These are phyloP conservation scores for Andricus curvator DNA, from an alignment of 2,888 invertebrate species.

Conservation along the genomic window DNA sequence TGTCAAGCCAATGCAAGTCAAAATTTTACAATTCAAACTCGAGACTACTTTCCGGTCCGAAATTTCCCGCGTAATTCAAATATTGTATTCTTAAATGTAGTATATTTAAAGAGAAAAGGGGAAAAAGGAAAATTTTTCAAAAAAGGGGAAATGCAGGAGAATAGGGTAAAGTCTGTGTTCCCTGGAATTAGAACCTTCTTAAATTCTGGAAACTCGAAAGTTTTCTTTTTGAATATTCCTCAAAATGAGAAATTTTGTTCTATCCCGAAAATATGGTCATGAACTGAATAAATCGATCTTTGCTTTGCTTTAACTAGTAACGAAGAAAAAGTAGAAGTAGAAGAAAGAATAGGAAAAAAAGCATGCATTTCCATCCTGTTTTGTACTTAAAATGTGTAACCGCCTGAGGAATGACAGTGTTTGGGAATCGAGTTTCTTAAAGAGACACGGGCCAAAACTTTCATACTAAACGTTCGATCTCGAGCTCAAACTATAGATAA, in stretches of 20 bases:
- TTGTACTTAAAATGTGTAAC: conserved; percentile 75
- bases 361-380: conserved; percentile 52
- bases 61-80: too few species aligned
- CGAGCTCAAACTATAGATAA: conserved; percentile 33
- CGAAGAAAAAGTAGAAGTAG: neutral
- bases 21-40: too few species aligned
- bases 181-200: too few species aligned
- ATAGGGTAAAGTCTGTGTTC: too few species aligned
- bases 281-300: neutral
- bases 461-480: conserved; percentile 39
- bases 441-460: conserved; percentile 40
- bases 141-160: too few species aligned
- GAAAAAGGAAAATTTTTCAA: too few species aligned
- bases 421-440: conserved; percentile 36
- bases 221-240: neutral
- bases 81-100: too few species aligned
- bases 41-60: too few species aligned
- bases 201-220: too few species aligned
- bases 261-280: too few species aligned
- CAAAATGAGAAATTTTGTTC: neutral
- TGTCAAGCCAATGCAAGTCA: too few species aligned
- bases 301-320: neutral
- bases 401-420: conserved; percentile 74
- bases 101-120: too few species aligned
- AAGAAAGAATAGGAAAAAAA: neutral